Conservation (phyloP, 2,113 vertebrate genomes). For the Microtus richardsoni region DNA sequence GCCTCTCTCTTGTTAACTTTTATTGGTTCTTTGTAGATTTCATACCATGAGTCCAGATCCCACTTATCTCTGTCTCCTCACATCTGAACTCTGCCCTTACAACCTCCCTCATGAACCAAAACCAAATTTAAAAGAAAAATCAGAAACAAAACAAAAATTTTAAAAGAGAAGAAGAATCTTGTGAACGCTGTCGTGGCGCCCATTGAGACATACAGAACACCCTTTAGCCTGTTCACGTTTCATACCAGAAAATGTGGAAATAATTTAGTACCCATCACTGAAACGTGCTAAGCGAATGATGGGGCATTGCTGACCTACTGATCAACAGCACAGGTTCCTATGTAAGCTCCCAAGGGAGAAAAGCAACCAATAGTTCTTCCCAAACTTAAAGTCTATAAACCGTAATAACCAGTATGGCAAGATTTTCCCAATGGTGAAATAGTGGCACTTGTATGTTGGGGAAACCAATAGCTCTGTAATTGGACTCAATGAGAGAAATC, state of each 20-base stretch:
- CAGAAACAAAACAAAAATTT: neutral
- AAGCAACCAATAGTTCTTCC: neutral
- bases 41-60: neutral
- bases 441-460: neutral
- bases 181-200: neutral
- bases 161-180: neutral
- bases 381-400: neutral
- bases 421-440: neutral
- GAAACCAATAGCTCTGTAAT: neutral
- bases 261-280: neutral
- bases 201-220: neutral
- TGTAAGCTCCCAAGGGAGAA: neutral
- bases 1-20: neutral
- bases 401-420: neutral
- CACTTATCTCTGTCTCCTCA: neutral
- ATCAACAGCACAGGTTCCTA: neutral
- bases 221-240: neutral
- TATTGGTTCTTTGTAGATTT: neutral
- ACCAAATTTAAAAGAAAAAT: too few relatives aligned
- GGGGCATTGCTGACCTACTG: neutral
- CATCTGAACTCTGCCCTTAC: neutral
- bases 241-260: neutral
- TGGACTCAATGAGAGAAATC: neutral
- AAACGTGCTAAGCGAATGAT: neutral
- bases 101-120: neutral